Percentiles rank a stretch among this genome's conserved stretches.
Evolutionary conservation across 2,113 vertebrate genomes (phyloP).

Genomic region (Circaetus gallicus): DNA sequence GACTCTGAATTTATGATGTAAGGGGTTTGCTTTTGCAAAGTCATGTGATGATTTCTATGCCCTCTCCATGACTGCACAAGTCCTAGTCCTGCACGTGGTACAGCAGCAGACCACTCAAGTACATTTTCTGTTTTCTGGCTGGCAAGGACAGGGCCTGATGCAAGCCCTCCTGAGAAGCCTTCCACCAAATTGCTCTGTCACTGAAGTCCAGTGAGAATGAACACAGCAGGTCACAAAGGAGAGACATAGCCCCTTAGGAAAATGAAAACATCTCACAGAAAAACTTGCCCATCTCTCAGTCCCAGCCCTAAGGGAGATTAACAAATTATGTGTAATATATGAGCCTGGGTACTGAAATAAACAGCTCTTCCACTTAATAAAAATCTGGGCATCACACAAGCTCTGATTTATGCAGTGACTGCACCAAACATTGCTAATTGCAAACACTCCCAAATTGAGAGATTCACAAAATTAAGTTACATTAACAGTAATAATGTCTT

Average conservation of each 20-base stretch:
- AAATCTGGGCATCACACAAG: not conserved
- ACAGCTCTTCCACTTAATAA: not conserved
- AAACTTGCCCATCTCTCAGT: rapidly evolving
- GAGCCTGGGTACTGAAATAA: not conserved
- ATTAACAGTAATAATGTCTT: not conserved
- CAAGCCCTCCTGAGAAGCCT: not conserved
- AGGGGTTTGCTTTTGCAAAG: not conserved
- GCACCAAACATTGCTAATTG: not conserved
- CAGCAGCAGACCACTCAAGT: not conserved
- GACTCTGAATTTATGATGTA: not conserved
- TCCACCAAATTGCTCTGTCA: not conserved
- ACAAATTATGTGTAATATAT: not conserved
- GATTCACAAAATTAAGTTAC: not conserved
- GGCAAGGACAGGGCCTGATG: not conserved
- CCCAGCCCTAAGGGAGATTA: not conserved
- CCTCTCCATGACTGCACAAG: not conserved
- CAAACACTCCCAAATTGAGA: not conserved
- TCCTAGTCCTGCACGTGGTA: not conserved
- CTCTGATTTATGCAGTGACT: not conserved
- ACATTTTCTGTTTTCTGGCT: not conserved
- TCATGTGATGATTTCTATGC: not conserved
- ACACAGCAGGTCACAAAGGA: not conserved
- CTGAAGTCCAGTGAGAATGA: not conserved
- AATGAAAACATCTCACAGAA: not conserved
- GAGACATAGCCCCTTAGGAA: not conserved